Conservation (phyloP, 2,113 vertebrate species). For the mouse (Mus musculus) region DNA sequence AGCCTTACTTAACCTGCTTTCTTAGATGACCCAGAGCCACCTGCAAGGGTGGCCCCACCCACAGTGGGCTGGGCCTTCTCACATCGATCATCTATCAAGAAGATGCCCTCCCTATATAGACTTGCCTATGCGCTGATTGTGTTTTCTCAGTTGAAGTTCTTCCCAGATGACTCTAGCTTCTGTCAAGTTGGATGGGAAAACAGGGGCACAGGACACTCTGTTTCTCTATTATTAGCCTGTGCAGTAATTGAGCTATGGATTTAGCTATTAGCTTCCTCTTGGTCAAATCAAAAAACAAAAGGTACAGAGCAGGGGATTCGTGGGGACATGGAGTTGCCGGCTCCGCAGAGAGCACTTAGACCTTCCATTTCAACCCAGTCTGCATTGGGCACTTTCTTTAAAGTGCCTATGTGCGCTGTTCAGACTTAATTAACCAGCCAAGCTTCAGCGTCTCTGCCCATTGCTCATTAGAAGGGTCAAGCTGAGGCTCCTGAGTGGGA, state of each 20-base stretch:
- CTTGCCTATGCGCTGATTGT: no score
- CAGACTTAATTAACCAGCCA: neutral
- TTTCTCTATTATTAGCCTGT: neutral
- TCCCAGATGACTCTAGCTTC: neutral
- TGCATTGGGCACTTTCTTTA: neutral
- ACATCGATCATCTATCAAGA: neutral
- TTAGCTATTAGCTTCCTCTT: neutral
- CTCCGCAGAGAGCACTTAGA: neutral
- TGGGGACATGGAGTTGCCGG: neutral
- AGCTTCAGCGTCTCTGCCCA: neutral
- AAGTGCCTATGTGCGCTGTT: neutral
- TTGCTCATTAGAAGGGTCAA: neutral
- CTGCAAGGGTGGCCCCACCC: neutral
- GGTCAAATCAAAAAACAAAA: conserved; percentile 13
- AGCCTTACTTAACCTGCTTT: neutral
- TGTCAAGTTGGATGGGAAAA: neutral
- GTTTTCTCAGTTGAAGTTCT: neutral
- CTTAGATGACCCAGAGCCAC: neutral
- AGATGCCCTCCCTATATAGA: neutral
- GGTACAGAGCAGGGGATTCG: neutral
- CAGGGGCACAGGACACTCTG: neutral
- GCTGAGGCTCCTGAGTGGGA: neutral
- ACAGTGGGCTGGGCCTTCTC: neutral
- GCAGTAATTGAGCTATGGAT: neutral
- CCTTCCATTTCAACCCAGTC: neutral